Evolutionary conservation across 2,888 invertebrate species (phyloP).

Genomic region (Drosophila borealis): DNA sequence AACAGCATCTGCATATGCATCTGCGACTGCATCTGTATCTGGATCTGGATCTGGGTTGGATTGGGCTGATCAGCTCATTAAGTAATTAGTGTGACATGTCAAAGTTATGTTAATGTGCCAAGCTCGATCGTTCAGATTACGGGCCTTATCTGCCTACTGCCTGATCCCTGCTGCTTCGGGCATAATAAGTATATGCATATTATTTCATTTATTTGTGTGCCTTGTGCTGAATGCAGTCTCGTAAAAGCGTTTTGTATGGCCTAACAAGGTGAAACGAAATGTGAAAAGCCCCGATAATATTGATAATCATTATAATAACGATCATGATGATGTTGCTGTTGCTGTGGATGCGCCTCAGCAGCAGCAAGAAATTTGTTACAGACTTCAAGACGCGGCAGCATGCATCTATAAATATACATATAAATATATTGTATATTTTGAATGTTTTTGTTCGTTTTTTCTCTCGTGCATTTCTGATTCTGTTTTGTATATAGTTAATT

Average conservation of each 20-base stretch:
- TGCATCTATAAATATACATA: constrained; percentile 63
- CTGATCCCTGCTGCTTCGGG: constrained; percentile 44
- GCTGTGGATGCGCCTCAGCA: constrained; percentile 47
- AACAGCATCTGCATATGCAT: constrained; percentile 6
- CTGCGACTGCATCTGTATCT: background rate
- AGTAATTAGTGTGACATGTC: constrained; percentile 84
- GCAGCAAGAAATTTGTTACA: constrained; percentile 69
- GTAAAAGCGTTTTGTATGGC: constrained; percentile 69
- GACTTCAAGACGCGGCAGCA: constrained; percentile 57
- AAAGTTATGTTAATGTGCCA: constrained; percentile 80
- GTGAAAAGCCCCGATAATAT: constrained; percentile 61
- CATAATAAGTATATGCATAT: constrained; percentile 59
- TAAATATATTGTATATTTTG: constrained; percentile 33
- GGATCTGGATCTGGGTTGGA: constrained; percentile 28
- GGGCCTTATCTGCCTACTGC: constrained; percentile 66
- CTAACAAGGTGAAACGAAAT: constrained; percentile 78
- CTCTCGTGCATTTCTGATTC: constrained; percentile 22
- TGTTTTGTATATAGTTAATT: constrained; percentile 13
- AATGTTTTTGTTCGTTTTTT: constrained; percentile 17
- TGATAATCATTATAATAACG: constrained; percentile 42
- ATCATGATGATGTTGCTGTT: constrained; percentile 22
- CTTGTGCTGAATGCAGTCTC: constrained; percentile 48
- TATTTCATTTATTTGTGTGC: constrained; percentile 64
- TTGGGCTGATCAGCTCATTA: constrained; percentile 75
- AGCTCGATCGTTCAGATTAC: constrained; percentile 62